Percentiles rank a stretch among this genome's conserved stretches.
phyloP scores from a whole-genome alignment of 2,888 invertebrate genomes.

The Drosophila hamatofila region DNA sequence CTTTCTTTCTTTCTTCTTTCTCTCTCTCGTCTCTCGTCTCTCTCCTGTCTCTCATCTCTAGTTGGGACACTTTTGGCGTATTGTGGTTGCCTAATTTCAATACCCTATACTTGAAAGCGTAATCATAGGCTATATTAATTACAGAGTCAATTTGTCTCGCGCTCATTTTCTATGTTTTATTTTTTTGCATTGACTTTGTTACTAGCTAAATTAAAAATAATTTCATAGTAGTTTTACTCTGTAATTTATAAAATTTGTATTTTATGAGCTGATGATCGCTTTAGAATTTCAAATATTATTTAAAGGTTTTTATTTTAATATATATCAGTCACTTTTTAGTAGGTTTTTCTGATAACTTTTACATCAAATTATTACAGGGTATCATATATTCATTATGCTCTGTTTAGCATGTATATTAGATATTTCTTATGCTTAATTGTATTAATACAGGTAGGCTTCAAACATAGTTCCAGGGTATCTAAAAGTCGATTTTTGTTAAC shows the following conservation, averaged over 20 bases:
- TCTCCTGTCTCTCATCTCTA: constrained; percentile 3
- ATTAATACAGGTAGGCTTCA: no score
- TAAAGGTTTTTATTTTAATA: not conserved
- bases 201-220: not conserved
- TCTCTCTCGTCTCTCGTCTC: not conserved
- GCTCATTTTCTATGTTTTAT: not conserved
- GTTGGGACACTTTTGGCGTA: constrained; percentile 48
- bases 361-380: not conserved
- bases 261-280: not conserved
- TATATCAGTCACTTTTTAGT: no score
- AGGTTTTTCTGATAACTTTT: no score
- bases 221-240: not conserved
- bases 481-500: no score
- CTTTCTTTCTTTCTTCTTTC: constrained; percentile 20
- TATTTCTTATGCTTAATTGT: not conserved
- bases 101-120: constrained; percentile 18
- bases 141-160: accelerated
- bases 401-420: not conserved
- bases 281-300: not conserved
- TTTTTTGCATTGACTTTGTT: not conserved
- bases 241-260: not conserved
- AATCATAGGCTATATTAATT: not conserved
- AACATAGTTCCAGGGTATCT: not conserved
- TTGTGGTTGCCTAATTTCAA: constrained; percentile 43
- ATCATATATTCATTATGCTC: not conserved